phyloP scores from a whole-genome alignment of 2,888 invertebrate genomes.

The Bhutanitis thaidina region DNA sequence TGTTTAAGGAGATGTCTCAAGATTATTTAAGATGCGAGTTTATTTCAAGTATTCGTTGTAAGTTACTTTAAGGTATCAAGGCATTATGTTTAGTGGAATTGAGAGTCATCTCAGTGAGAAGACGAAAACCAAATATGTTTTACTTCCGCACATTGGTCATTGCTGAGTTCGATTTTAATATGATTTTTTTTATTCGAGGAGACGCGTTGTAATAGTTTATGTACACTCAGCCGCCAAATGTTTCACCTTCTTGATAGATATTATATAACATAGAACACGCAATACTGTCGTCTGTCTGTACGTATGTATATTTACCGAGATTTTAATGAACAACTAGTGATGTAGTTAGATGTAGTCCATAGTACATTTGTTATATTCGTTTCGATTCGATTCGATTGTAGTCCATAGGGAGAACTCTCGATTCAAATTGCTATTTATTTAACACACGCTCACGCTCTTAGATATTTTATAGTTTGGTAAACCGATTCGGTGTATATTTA shows the following conservation, averaged over 20 bases:
- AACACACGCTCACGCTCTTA: constrained; percentile 42
- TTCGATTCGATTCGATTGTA: no score
- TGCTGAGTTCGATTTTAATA: not conserved
- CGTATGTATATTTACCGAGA: constrained; percentile 54
- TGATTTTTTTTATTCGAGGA: constrained; percentile 6
- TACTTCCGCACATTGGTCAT: constrained; percentile 5
- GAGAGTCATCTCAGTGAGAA: constrained; percentile 3
- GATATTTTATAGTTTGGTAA: constrained; percentile 48
- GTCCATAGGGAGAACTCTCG: constrained; percentile 45
- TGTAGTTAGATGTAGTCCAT: constrained; percentile 51
- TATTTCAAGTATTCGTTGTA: constrained; percentile 8
- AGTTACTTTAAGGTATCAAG: constrained; percentile 20
- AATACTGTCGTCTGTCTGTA: constrained; percentile 32
- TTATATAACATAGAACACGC: constrained; percentile 27
- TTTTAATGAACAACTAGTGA: constrained; percentile 62
- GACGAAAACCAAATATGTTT: constrained; percentile 18
- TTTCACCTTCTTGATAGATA: constrained; percentile 24
- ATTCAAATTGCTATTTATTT: constrained; percentile 67
- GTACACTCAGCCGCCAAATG: constrained; percentile 1
- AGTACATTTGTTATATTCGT: constrained; percentile 47
- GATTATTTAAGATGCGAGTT: constrained; percentile 10
- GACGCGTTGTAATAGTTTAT: not conserved
- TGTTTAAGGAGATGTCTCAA: constrained; percentile 18
- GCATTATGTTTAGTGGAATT: not conserved
- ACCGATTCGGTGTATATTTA: constrained; percentile 58